Conservation (phyloP, 2,888 invertebrate genomes). For the Idaea straminata region DNA sequence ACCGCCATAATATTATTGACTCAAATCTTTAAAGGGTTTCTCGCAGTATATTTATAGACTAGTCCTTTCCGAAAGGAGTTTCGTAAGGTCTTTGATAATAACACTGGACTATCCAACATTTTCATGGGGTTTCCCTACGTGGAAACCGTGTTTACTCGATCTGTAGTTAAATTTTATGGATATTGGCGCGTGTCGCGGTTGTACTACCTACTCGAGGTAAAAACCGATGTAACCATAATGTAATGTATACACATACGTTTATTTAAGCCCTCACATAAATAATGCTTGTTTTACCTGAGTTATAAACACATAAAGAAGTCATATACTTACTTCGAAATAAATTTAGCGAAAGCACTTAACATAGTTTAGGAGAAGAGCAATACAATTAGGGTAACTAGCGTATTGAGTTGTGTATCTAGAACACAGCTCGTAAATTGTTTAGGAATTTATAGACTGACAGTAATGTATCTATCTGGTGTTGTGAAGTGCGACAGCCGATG, state of each 20-base stretch:
- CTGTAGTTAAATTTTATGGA: slow-evolving; percentile 30
- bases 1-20: too few relatives aligned
- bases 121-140: slow-evolving; percentile 38
- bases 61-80: too few relatives aligned
- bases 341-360: neutral
- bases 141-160: slow-evolving; percentile 6
- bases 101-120: slow-evolving; percentile 35
- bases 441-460: slow-evolving; percentile 47
- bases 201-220: neutral
- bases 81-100: slow-evolving; percentile 29
- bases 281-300: neutral
- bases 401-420: slow-evolving; percentile 26
- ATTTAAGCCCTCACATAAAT: neutral
- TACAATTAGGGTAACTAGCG: slow-evolving; percentile 20
- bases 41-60: too few relatives aligned
- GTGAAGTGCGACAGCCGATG: slow-evolving; percentile 35
- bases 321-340: neutral
- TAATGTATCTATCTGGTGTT: slow-evolving; percentile 39
- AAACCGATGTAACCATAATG: neutral
- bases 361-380: slow-evolving; percentile 9
- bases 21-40: too few relatives aligned
- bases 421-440: slow-evolving; percentile 36
- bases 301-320: slow-evolving; percentile 1
- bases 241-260: neutral
- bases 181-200: slow-evolving; percentile 18